Evolutionary conservation across 2,888 invertebrate genomes (phyloP), one percentile per base, ranked within the genome.

Genomic region (Apamea anceps): DNA sequence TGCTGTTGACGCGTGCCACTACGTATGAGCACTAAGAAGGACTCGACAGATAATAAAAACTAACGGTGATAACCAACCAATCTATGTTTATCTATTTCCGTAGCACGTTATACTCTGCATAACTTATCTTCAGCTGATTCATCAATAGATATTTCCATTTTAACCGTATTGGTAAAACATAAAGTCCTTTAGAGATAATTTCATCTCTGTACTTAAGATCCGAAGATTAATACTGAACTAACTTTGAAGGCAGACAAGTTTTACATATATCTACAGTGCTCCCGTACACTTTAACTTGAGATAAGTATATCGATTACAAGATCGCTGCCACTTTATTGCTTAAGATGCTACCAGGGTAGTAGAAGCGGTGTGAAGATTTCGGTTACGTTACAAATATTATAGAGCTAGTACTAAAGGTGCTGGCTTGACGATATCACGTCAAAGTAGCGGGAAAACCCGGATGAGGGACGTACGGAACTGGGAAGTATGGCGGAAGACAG

Each of bases 301-400:
- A 78, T 87, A 85, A 77, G 85, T 85, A 67, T 88, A 87, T 86
- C 63, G 85, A 82, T 85, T 85, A 80, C 74, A 62, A 72, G 73
- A 85, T 87, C 66, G 71, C 68, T 75, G 79, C 72, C 54, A 67
- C 42, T 84, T 87, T 75, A 67, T 28, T 28, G 67, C 13, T 75
- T 37, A 57, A 12, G 54, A 1, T 15, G 51, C 45, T 77, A 62
- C 66, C 32, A 79, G 51, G 28, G 60, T 77, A 25, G 18, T 2
- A 77, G 48, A 70, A 57, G 65, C 13, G 62, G 68, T 25, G 15
- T 57, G 72, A 45, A 42, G 18, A 3, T 57, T 42, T 70, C 15
- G 5, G 13, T 18, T 32, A 3, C 3, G 12, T 10, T 42, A 12
- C 2, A n/a, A 62, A 10, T 21, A 21, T 71, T 18, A 28, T 21